Evolutionary conservation across 2,797 vertebrate genomes (phyloP), one percentile per base, ranked within the genome.

Genomic region (Linurgus olivaceus): DNA sequence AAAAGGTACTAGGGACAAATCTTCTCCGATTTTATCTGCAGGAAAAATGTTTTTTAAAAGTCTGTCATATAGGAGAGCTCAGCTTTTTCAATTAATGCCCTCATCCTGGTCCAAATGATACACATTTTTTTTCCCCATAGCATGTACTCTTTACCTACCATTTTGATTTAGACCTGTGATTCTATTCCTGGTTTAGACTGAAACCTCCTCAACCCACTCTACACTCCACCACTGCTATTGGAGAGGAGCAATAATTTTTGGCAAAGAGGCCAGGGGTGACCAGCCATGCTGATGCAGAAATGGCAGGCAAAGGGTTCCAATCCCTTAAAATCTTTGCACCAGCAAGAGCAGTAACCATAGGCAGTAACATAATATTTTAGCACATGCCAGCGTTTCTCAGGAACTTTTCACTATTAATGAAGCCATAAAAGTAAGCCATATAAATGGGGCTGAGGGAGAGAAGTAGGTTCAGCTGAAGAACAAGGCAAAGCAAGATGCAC

Each of bases 81-180:
- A 90, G 28, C 31, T 75, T 88, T 88, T 81, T 33, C 10, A 90
- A 77, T 84, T 47, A 81, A 51, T 87, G 88, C 54, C 44, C 25
- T 61, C 17, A 91, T 42, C 42, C 73, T 42, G 73, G 62, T 80
- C 54, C 35, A 72, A 58, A 42, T 11, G 7, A 72, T 14, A 54
- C 0, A 2, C 7, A 11, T 4, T 23, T 23, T n/a, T 42, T 7
- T 38, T 5, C 6, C 17, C 15, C n/a, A 47, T 2, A 55, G 28
- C 29, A 84, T 3, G 5, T 25, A 54, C 26, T 77, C 57, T 61
- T 78, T 48, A 76, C 23, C 13, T 51, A 28, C 12, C 25, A 19
- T 40, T 28, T 83, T 44, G 21, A 44, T 73, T 75, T 44, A 82
- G 35, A 61, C 7, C 11, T 47, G 24, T 10, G 13, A 87, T n/a